These are phyloP conservation scores for Eufriesea mexicana DNA, from an alignment of 1,140 invertebrate genomes.

Conservation along the genomic window DNA sequence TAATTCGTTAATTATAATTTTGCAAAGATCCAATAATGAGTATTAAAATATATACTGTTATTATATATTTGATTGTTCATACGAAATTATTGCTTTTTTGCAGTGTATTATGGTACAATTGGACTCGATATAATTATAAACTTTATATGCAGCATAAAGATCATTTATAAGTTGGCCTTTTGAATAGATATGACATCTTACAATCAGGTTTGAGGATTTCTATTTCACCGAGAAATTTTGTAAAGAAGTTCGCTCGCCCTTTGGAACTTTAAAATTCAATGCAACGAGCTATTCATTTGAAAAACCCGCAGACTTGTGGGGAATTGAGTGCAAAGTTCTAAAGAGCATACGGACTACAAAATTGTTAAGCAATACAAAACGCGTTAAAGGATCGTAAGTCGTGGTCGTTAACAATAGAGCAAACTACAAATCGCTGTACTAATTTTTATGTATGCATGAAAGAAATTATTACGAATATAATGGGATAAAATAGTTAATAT, in stretches of 20 bases:
- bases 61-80: too few species aligned
- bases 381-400: neutral
- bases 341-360: neutral
- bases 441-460: too few species aligned
- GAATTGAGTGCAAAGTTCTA: neutral
- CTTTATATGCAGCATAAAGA: too few species aligned
- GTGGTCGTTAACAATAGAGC: neutral
- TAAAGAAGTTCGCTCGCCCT: neutral
- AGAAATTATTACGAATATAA: too few species aligned
- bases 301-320: neutral
- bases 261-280: neutral
- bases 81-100: neutral
- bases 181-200: too few species aligned
- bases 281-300: neutral
- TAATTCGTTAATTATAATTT: too few species aligned
- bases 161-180: too few species aligned
- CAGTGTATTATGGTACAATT: neutral
- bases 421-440: neutral
- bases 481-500: too few species aligned
- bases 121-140: neutral
- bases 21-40: too few species aligned
- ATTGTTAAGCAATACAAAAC: neutral
- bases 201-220: conserved; percentile 9
- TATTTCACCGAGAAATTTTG: conserved; percentile 6
- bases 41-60: too few species aligned